phyloP scores from a whole-genome alignment of 2,797 vertebrate genomes.

The Babyrousa celebensis region DNA sequence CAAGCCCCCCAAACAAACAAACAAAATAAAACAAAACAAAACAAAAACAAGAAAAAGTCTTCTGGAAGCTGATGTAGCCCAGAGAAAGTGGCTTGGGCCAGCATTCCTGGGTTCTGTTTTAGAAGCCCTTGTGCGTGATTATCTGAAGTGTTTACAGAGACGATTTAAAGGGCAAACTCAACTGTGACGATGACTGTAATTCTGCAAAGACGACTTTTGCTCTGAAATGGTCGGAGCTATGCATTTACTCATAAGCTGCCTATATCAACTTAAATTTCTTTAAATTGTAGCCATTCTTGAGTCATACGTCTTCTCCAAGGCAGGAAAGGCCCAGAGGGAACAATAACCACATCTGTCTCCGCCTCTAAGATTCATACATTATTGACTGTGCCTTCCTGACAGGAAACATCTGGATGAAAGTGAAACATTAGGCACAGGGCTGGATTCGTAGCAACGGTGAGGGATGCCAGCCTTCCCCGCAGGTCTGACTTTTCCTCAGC shows the following conservation, averaged over 20 bases:
- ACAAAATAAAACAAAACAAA: too few relatives aligned
- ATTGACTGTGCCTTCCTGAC: constrained; percentile 78
- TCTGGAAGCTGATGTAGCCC: constrained; percentile 75
- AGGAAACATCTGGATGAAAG: constrained; percentile 85
- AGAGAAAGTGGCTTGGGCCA: constrained; percentile 83
- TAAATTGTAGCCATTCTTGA: constrained; percentile 68
- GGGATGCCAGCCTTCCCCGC: constrained; percentile 47
- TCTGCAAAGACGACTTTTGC: constrained; percentile 61
- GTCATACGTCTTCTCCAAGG: constrained; percentile 72
- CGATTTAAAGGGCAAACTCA: constrained; percentile 63
- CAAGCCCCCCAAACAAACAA: too few relatives aligned
- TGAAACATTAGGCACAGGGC: constrained; percentile 72
- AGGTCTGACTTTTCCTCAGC: neutral
- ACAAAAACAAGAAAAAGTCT: constrained; percentile 79
- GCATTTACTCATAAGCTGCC: constrained; percentile 64
- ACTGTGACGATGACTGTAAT: neutral
- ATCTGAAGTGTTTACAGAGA: constrained; percentile 21
- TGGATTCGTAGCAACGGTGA: neutral
- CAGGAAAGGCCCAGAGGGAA: constrained; percentile 67
- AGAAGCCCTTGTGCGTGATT: constrained; percentile 71
- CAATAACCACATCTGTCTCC: constrained; percentile 78
- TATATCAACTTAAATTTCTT: constrained; percentile 70
- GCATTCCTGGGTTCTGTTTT: constrained; percentile 72
- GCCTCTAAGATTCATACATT: constrained; percentile 74
- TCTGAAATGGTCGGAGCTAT: neutral